Evolutionary conservation across 2,888 invertebrate genomes (phyloP).

Genomic region (Rhingia rostrata): DNA sequence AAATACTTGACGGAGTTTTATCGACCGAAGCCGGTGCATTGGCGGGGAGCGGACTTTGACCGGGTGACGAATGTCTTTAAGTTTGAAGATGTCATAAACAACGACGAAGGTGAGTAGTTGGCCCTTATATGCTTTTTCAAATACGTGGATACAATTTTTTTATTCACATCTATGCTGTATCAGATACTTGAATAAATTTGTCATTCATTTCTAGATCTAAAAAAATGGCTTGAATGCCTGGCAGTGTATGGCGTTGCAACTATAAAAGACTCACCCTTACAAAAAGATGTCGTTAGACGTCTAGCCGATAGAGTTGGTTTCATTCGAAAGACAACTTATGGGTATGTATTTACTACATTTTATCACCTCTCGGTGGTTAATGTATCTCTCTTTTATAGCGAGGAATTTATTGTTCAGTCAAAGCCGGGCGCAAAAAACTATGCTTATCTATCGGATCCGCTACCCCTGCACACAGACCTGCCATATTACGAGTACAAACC

Average conservation of each 20-base stretch:
- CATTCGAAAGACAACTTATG: conserved; percentile 89
- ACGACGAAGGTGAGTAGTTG: conserved; percentile 81
- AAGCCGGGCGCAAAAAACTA: conserved; percentile 89
- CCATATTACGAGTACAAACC: conserved; percentile 91
- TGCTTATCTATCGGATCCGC: conserved; percentile 87
- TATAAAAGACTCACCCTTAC: conserved; percentile 85
- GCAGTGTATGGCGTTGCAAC: conserved; percentile 87
- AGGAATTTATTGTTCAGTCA: conserved; percentile 87
- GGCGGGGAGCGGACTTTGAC: conserved; percentile 84
- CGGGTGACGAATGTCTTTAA: conserved; percentile 84
- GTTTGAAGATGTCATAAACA: conserved; percentile 84
- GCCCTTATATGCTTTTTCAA: too few species aligned
- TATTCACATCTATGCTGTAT: neutral
- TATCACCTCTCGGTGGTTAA: neutral
- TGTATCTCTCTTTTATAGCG: conserved; percentile 78
- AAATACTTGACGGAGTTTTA: conserved; percentile 84
- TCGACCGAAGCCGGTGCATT: conserved; percentile 84
- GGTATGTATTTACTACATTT: conserved; percentile 81
- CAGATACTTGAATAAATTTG: neutral
- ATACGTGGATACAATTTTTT: neutral
- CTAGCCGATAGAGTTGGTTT: conserved; percentile 88
- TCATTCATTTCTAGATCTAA: conserved; percentile 76
- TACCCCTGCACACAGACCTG: conserved; percentile 90
- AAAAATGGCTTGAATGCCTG: conserved; percentile 86
- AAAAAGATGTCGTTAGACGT: conserved; percentile 84